Evolutionary conservation across 2,797 vertebrate species (phyloP), one percentile per base, ranked within the genome.

Genomic region (Rhinatrema bivittatum): DNA sequence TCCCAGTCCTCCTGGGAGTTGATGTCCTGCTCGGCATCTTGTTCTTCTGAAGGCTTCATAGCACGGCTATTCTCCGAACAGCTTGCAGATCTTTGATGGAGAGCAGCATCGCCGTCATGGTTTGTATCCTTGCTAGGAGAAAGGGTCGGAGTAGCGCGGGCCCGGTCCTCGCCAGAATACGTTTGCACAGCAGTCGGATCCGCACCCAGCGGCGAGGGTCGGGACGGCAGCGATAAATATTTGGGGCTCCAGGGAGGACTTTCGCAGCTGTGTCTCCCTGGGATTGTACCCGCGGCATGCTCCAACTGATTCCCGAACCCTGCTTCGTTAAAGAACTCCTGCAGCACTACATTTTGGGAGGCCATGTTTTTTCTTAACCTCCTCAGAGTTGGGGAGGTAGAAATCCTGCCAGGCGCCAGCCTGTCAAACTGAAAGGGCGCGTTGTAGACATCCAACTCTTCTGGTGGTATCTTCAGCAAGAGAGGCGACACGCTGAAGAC

Each of bases 331-430:
- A 12, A 37, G 31, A 27, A 26, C 3, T 46, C 43, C 20, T 46
- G 65, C 36, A 40, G 43, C 14, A 45, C 14, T 11, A 17, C 16
- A 1, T 41, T 27, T 9, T 74, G 70, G 12, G 63, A 65, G 5
- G 71, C 34, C 12, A 72, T 78, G 46, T 72, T 52, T 26, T 29
- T 87, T 57, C 88, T 85, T 46, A 92, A 74, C 26, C 84, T 80
- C 50, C 91, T 84, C 47, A 92, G 33, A 5, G 88, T 93, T n/a
- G 89, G 89, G 29, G 89, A 95, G 2, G 86, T 94, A 31, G 90
- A 91, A 68, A 96, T 91, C 34, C 87, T 83, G 10, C 68, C 85
- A 0, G 72, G 83, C 6, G 87, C 90, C 16, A 89, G 85, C 3
- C 81, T 77, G 38, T 90, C 62, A 39, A 96, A 97, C 42, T 88